Evolutionary conservation across 2,888 invertebrate genomes (phyloP), one percentile per base, ranked within the genome.

Genomic region (Hanleya hanleyi): DNA sequence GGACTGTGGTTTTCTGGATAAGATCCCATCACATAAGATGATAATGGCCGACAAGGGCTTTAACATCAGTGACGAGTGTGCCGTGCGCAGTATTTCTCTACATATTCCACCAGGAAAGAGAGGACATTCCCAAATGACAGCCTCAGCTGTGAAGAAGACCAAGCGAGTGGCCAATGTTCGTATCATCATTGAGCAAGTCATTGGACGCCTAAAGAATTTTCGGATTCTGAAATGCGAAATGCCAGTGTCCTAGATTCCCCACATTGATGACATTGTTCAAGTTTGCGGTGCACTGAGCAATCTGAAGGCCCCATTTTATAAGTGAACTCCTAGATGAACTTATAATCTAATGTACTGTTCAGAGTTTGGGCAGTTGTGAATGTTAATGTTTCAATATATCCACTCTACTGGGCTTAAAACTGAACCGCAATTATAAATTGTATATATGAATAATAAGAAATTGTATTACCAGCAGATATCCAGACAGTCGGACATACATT

Each of bases 21-120:
- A n/a, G 7, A 12, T 79, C 1, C 76, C 76, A 36, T 29, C 62
- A 33, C n/a, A 71, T 62, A 67, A 51, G 18, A 66, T 79, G 66
- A 36, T 81, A 12, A 70, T 78, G 71, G 82, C 80, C 22, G 80
- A 81, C 62, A 75, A 75, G 51, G 79, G 81, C 2, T 82, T 81
- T 61, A 75, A 71, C 18, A 81, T 81, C 12, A 18, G 33, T 18
- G 50, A 72, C 0, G 79, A 78, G 33, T 71, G 75, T 69, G 69
- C 38, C 18, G 33, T 12, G 5, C 36, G 66, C 9, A 38, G 32
- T 18, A 47, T 74, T 22, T 38, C 47, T 1, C 71, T 81, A 9
- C 68, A 75, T 67, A 67, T 79, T 0, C 79, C 80, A 22, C 77
- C 77, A 38, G 73, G 73, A 4, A 73, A 35, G 29, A 66, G 74